Evolutionary conservation across 2,888 invertebrate species (phyloP), one percentile per base, ranked within the genome.

Genomic region (Dexiosoma caninum): DNA sequence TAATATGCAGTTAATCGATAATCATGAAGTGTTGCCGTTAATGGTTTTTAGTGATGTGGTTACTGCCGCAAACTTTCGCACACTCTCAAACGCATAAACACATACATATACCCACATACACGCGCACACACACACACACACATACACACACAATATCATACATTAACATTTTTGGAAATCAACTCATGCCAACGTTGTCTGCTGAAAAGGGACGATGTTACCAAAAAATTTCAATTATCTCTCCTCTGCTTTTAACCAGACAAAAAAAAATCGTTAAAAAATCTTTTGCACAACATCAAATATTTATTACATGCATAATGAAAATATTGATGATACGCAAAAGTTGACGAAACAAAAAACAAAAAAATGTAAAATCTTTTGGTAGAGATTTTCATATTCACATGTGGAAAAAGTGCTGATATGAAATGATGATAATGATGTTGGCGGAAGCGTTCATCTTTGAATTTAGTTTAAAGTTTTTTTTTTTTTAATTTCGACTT

Each of bases 31-130:
- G 81, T 81, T 81, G 81, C 76, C 35, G 40, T 60, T 71, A 51
- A 72, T 62, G 80, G 80, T 80, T 76, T n/a, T 80, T 62, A 80
- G 66, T 77, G 67, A 81, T 81, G 81, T 72, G 81, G 81, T 81
- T 69, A 40, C 42, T 67, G 10, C 44, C 70, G 9, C 62, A 67
- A 10, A 69, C 27, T 51, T 16, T n/a, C 40, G 16, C 46, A 44
- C 32, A 55, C 57, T 1, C 9, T 7, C 4, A 14, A 16, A 19
- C 64, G 55, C 30, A 49, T 23, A 32, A 49, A 7, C 40, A 3
- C 35, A 42, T 27, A 53, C n/a, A n/a, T n/a, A n/a, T n/a, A n/a
- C n/a, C n/a, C n/a, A n/a, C n/a, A n/a, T n/a, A 6, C 27, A 7
- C 40, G 27, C 16, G 27, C 32, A 16, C 49, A 57, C 37, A 64